Conservation (phyloP, 2,888 invertebrate species). For the Drymonia ruficornis region DNA sequence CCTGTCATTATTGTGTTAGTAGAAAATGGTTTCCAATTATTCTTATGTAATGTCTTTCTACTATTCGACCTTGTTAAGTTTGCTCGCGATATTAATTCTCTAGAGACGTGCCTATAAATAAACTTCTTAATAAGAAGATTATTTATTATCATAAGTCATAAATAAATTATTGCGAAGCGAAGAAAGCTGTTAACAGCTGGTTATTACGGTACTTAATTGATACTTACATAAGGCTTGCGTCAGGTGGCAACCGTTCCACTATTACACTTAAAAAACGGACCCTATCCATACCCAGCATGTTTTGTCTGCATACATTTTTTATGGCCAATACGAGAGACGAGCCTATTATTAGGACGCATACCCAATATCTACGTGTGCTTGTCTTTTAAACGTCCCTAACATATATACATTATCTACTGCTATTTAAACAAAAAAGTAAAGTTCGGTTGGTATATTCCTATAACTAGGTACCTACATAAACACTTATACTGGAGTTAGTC, state of each 20-base stretch:
- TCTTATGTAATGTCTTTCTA: neutral
- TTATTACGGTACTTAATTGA: constrained; percentile 2
- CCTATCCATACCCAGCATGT: neutral
- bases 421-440: too few relatives aligned
- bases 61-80: neutral
- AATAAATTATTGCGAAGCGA: neutral
- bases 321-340: neutral
- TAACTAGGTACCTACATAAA: too few relatives aligned
- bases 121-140: neutral
- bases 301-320: neutral
- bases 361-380: too few relatives aligned
- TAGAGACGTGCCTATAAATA: too few relatives aligned
- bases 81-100: too few relatives aligned
- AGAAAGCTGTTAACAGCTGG: neutral
- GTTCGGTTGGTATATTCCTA: too few relatives aligned
- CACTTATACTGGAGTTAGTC: too few relatives aligned
- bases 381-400: too few relatives aligned
- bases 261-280: neutral
- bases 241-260: constrained; percentile 1
- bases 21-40: too few relatives aligned
- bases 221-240: constrained; percentile 2
- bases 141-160: neutral
- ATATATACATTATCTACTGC: too few relatives aligned
- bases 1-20: neutral
- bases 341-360: too few relatives aligned